Conservation (phyloP, 2,888 invertebrate genomes). For the Coleophora flavipennella region DNA sequence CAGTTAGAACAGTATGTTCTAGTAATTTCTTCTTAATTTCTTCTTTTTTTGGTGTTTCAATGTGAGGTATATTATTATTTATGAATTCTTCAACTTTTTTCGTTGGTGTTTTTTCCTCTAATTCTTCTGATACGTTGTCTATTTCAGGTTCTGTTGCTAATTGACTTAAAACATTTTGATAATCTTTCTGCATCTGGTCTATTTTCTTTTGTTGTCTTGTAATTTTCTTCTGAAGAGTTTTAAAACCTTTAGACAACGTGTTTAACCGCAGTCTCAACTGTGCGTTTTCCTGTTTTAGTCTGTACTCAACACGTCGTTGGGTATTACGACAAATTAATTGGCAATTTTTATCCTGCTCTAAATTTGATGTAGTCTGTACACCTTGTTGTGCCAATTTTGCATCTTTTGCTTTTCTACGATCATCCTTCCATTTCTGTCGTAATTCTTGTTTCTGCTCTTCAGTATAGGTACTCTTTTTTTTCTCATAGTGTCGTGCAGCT, state of each 20-base stretch:
- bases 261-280: background rate
- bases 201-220: conserved; percentile 7
- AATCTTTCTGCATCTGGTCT: conserved; percentile 5
- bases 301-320: background rate
- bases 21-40: conserved; percentile 6
- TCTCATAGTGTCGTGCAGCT: background rate
- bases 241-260: conserved; percentile 4
- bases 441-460: conserved; percentile 2
- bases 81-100: conserved; percentile 10
- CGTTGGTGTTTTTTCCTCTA: conserved; percentile 9
- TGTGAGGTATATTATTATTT: conserved; percentile 7
- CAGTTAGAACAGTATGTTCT: conserved; percentile 4
- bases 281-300: background rate
- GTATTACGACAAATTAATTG: background rate
- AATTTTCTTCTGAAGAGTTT: conserved; percentile 8
- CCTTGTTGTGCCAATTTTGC: background rate
- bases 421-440: background rate
- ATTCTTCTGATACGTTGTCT: conserved; percentile 6
- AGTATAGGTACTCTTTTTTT: background rate
- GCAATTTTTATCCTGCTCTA: background rate
- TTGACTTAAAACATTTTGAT: conserved; percentile 5
- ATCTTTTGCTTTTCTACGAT: background rate
- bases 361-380: background rate
- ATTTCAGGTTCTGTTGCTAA: conserved; percentile 1
- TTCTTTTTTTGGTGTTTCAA: conserved; percentile 4